Percentiles rank a stretch among this genome's conserved stretches.
These are phyloP conservation scores for Malacoraja senta DNA, from an alignment of 2,797 vertebrate species.

Conservation along the genomic window DNA sequence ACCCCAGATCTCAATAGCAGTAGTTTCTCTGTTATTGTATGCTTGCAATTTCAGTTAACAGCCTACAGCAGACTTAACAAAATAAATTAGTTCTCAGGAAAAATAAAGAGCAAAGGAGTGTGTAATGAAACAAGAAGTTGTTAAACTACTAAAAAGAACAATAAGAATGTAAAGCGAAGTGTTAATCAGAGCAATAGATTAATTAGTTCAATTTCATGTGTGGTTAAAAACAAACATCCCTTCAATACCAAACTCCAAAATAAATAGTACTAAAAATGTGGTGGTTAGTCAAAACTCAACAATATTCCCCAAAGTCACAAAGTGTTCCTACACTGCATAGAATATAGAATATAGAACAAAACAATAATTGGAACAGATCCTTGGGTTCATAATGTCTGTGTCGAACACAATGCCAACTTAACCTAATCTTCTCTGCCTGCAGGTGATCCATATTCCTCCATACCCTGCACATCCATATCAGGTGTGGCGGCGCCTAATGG, in stretches of 20 bases:
- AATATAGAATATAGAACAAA: no score
- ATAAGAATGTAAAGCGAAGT: neutral
- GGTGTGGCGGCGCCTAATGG: no score
- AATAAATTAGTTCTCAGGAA: neutral
- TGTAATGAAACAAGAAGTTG: neutral
- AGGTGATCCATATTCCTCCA: no score
- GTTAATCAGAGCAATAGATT: neutral
- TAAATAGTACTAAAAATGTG: neutral
- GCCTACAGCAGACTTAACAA: neutral
- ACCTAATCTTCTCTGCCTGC: no score
- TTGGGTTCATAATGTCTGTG: no score
- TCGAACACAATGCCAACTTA: no score
- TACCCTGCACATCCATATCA: no score
- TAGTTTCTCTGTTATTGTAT: neutral
- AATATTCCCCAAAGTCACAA: neutral
- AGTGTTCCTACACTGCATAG: no score
- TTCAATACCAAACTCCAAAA: neutral
- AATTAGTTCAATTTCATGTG: neutral
- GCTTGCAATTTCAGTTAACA: neutral
- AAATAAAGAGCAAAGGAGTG: neutral
- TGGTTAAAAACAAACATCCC: neutral
- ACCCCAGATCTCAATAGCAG: slow-evolving; percentile 2
- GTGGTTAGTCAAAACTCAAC: neutral
- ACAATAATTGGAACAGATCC: no score
- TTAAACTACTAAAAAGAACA: neutral